phyloP scores from a whole-genome alignment of 2,113 vertebrate species.

The Furnarius figulus region DNA sequence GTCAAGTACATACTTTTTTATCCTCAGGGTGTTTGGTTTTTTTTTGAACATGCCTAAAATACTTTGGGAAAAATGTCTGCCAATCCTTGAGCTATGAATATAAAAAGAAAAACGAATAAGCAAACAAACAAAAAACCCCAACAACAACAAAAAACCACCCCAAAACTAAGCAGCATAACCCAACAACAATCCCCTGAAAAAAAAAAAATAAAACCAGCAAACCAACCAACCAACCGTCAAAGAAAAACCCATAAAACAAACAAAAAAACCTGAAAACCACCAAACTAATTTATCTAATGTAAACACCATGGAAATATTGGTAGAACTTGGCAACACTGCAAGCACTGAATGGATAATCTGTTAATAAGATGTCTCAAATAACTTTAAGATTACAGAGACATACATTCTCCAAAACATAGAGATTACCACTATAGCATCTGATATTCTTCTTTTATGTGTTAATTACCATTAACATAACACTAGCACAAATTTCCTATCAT shows the following conservation, averaged over 20 bases:
- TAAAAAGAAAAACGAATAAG: no score
- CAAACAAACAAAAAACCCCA: background rate
- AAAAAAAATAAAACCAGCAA: background rate
- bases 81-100: background rate
- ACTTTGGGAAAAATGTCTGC: background rate
- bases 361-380: background rate
- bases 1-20: background rate
- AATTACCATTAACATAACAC: background rate
- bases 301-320: background rate
- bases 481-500: background rate
- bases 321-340: background rate
- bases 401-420: background rate
- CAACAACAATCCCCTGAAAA: background rate
- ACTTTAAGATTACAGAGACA: background rate
- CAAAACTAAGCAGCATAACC: background rate
- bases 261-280: background rate
- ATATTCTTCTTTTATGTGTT: background rate
- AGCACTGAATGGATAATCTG: background rate
- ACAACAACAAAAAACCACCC: background rate
- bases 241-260: background rate
- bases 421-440: background rate
- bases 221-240: background rate
- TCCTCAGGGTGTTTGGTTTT: rapidly evolving
- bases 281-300: background rate
- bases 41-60: background rate